phyloP scores from a whole-genome alignment of 2,113 vertebrate genomes.

The Scomber japonicus region DNA sequence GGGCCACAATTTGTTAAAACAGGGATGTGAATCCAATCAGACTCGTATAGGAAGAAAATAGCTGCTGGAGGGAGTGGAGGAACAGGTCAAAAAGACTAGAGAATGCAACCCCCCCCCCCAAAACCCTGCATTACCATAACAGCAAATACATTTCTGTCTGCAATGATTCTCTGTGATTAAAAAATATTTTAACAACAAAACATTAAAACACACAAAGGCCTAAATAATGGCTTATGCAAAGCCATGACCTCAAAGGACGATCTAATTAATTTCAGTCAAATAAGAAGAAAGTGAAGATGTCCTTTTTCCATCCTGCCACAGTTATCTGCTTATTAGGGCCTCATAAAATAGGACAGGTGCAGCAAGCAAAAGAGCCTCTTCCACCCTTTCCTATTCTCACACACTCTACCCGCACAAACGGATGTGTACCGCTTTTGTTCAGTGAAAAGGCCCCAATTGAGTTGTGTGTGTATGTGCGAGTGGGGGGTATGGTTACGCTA shows the following conservation, averaged over 20 bases:
- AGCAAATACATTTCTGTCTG: background rate
- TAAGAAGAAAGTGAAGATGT: conserved; percentile 51
- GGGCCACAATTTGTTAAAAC: conserved; percentile 15
- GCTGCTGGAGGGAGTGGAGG: background rate
- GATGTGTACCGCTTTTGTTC: conserved; percentile 81
- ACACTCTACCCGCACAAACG: conserved; percentile 69
- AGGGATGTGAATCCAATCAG: background rate
- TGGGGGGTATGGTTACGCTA: conserved; percentile 60
- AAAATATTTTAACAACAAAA: background rate
- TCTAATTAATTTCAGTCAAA: conserved; percentile 74
- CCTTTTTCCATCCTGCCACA: conserved; percentile 43
- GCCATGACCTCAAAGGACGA: conserved; percentile 51
- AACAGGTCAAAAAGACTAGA: background rate
- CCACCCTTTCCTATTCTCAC: conserved; percentile 69
- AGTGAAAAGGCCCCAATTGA: conserved; percentile 77
- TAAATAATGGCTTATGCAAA: conserved; percentile 19
- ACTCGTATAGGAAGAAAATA: background rate
- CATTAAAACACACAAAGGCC: background rate
- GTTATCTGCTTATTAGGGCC: conserved; percentile 81
- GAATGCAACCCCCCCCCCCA: too few relatives aligned
- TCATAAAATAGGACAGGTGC: conserved; percentile 84
- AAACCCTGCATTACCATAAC: background rate
- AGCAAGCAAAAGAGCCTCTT: conserved; percentile 74
- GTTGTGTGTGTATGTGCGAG: conserved; percentile 65
- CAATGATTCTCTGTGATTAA: background rate